Base-by-base conservation (phyloP, 1,140 invertebrate species). In the Tetramorium parvispinum region DNA sequence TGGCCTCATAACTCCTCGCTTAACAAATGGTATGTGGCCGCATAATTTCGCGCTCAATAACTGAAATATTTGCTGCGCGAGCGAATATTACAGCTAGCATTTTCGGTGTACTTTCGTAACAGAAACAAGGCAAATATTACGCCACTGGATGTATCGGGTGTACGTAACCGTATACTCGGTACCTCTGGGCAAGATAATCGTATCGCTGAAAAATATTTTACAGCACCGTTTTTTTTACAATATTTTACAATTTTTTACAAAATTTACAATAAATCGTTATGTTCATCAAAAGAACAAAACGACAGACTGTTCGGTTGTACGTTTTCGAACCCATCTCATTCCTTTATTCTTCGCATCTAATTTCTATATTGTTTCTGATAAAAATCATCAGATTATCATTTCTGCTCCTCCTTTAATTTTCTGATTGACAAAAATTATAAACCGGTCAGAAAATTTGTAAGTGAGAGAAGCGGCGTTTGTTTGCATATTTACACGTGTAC, bases 111-210 rank as follows among this genome's bases (percentile, higher is more conserved):
- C 27, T 79, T 79, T 68, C 46, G 46, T 53, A 79, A 68, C 13
- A 16, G 24, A 79, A 79, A 53, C 46, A 63, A 40, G 51, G 51
- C 40, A 79, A 49, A 66, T 51, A 79, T 79, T 79, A 79, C 76
- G 61, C 76, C 27, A 79, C 10, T 79, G 59, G 27, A 79, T 40
- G 43, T 78, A 78, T 76, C 73, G 32, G 43, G 21, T 49, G 16
- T 66, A 51, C 61, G 61, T 79, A 79, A 32, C 32, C 61, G 77
- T 79, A 79, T 79, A 79, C n/a, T 53, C 43, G 61, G n/a, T 40
- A 43, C 8, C n/a, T n/a, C n/a, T 65, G 46, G 8, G n/a, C 63
- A 68, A 66, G 32, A 79, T 79, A 79, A 79, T 68, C 61, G 46
- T 40, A 66, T 53, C 46, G 61, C 32, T 63, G 43, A 78, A 78